phyloP scores from a whole-genome alignment of 2,888 invertebrate species.

The Halocaridina rubra region DNA sequence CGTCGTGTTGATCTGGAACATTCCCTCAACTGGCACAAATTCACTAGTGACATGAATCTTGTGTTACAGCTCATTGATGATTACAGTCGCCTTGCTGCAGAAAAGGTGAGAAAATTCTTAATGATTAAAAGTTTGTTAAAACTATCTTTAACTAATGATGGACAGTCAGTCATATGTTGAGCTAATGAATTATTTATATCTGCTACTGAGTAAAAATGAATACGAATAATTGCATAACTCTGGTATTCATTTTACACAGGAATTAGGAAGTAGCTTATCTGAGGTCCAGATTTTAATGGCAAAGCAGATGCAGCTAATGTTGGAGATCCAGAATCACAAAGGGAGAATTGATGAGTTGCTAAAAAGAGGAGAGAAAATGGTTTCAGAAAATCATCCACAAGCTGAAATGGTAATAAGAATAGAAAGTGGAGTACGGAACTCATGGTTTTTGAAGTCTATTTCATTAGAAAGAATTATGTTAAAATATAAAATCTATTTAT shows the following conservation, averaged over 20 bases:
- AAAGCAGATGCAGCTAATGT: neutral
- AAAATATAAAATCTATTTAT: no score
- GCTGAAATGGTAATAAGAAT: neutral
- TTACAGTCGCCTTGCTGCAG: neutral
- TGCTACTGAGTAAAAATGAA: no score
- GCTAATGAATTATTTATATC: no score
- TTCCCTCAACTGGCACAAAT: neutral
- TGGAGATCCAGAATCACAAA: neutral
- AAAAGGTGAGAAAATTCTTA: neutral
- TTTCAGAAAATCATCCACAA: neutral
- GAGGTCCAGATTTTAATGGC: neutral
- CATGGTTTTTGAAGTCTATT: neutral
- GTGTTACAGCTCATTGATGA: neutral
- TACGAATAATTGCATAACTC: no score
- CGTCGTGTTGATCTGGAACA: neutral
- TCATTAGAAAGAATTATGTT: neutral
- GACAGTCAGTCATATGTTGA: no score
- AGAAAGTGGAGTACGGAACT: neutral
- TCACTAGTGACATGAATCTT: neutral
- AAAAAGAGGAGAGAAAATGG: neutral
- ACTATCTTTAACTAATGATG: no score
- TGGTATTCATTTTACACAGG: neutral
- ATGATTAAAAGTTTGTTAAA: no score
- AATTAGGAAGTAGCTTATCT: neutral
- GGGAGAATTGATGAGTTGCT: neutral